phyloP scores from a whole-genome alignment of 2,888 invertebrate genomes.

The Dioctria linearis region DNA sequence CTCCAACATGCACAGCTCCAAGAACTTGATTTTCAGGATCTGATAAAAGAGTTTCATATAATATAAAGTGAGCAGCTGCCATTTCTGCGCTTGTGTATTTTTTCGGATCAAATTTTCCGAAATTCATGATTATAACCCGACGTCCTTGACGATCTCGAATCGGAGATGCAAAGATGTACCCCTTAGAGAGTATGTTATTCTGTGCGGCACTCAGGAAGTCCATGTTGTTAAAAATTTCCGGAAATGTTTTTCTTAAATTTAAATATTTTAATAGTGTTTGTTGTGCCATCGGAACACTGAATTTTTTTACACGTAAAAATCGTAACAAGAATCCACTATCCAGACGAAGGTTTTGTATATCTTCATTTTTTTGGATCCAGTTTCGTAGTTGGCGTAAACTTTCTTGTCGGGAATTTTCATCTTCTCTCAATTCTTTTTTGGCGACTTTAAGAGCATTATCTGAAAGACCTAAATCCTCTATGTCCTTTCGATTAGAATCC shows the following conservation, averaged over 20 bases:
- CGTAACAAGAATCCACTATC: constrained; percentile 82
- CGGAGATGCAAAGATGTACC: constrained; percentile 84
- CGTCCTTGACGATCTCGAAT: constrained; percentile 81
- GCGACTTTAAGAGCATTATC: constrained; percentile 72
- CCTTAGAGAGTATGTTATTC: constrained; percentile 77
- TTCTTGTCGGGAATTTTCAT: constrained; percentile 76
- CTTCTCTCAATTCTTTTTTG: constrained; percentile 80
- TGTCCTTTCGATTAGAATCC: constrained; percentile 32
- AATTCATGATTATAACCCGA: constrained; percentile 77
- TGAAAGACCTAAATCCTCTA: constrained; percentile 60
- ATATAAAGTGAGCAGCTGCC: constrained; percentile 79
- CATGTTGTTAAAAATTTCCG: constrained; percentile 76
- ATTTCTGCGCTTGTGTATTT: constrained; percentile 79
- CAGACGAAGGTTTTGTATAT: constrained; percentile 78
- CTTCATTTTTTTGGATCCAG: constrained; percentile 81
- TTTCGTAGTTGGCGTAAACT: constrained; percentile 77
- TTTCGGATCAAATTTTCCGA: constrained; percentile 80
- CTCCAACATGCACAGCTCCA: constrained; percentile 82
- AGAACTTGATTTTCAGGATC: constrained; percentile 83
- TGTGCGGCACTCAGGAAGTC: constrained; percentile 78
- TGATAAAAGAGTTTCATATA: constrained; percentile 83
- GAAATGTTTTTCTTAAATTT: constrained; percentile 80
- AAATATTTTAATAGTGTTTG: constrained; percentile 84
- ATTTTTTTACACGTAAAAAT: constrained; percentile 84
- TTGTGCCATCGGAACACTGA: constrained; percentile 84